Conservation (phyloP, 2,113 vertebrate species). For the Symphodus melops region DNA sequence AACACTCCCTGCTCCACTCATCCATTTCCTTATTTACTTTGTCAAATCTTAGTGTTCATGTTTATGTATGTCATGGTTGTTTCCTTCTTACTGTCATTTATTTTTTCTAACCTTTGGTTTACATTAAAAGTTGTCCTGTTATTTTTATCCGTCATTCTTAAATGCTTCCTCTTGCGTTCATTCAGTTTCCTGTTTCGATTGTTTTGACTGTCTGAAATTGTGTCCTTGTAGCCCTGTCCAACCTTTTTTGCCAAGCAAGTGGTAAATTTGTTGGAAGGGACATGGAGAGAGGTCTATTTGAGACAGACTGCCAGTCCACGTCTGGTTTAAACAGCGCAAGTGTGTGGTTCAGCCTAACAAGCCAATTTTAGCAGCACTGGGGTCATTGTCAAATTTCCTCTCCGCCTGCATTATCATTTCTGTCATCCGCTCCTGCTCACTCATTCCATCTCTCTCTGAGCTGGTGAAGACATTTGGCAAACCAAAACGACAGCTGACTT, state of each 20-base stretch:
- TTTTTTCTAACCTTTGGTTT: background rate
- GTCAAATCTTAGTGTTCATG: conserved; percentile 23
- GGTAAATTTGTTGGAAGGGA: conserved; percentile 21
- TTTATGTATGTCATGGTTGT: conserved; percentile 23
- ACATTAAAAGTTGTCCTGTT: background rate
- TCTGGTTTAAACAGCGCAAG: conserved; percentile 58
- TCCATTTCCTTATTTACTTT: conserved; percentile 39
- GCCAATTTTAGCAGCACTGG: conserved; percentile 67
- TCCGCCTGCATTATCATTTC: conserved; percentile 14
- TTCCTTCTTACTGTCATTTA: conserved; percentile 4
- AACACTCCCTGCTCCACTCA: conserved; percentile 62
- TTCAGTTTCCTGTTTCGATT: conserved; percentile 22
- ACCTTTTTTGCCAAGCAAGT: background rate
- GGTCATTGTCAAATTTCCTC: conserved; percentile 67
- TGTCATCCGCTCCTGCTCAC: conserved; percentile 33
- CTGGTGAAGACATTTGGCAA: conserved; percentile 62
- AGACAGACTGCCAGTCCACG: conserved; percentile 7
- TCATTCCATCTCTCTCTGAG: conserved; percentile 41
- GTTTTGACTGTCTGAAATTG: conserved; percentile 7
- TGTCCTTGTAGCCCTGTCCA: conserved; percentile 1
- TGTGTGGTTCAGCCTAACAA: conserved; percentile 53
- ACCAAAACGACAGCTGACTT: conserved; percentile 77
- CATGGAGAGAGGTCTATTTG: conserved; percentile 39
- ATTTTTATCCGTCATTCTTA: conserved; percentile 3
- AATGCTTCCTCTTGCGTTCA: background rate